Conservation (phyloP, 2,797 vertebrate species). For the Enteromius thamalakanensis region DNA sequence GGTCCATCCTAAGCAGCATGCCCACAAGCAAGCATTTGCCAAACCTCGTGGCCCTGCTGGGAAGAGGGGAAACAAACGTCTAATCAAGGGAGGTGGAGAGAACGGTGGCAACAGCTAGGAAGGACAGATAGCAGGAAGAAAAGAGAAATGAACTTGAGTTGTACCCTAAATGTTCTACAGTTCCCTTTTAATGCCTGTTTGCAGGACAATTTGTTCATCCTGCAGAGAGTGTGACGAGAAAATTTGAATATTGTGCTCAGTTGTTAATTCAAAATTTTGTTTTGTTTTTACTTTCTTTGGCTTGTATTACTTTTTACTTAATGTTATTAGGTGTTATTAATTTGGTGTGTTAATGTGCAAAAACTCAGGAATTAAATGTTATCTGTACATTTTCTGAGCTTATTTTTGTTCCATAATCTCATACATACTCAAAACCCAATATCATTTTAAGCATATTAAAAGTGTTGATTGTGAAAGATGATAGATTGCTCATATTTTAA, state of each 20-base stretch:
- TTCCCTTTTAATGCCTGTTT: conserved; percentile 15
- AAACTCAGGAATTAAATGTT: conserved; percentile 43
- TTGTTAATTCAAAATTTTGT: conserved; percentile 22
- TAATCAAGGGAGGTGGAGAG: conserved; percentile 86
- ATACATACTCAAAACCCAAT: neutral
- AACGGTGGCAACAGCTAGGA: conserved; percentile 84
- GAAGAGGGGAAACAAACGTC: conserved; percentile 94
- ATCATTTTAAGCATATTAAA: neutral
- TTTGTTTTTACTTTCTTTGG: conserved; percentile 42
- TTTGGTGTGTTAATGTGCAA: conserved; percentile 38
- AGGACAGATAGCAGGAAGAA: conserved; percentile 18
- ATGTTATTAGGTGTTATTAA: conserved; percentile 36
- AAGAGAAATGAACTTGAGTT: conserved; percentile 8
- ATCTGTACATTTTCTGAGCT: conserved; percentile 29
- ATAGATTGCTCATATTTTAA: neutral
- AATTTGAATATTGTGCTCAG: conserved; percentile 21
- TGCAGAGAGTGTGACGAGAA: neutral
- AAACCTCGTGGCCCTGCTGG: conserved; percentile 97
- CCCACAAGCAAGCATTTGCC: conserved; percentile 94
- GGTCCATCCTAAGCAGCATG: conserved; percentile 95
- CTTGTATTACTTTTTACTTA: conserved; percentile 44
- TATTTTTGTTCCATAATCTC: conserved; percentile 30
- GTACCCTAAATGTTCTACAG: conserved; percentile 18
- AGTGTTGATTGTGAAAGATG: neutral
- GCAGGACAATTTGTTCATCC: neutral